Percentiles rank a stretch among this genome's conserved stretches.
Conservation (phyloP, 2,113 vertebrate genomes). For the Athene noctua region DNA sequence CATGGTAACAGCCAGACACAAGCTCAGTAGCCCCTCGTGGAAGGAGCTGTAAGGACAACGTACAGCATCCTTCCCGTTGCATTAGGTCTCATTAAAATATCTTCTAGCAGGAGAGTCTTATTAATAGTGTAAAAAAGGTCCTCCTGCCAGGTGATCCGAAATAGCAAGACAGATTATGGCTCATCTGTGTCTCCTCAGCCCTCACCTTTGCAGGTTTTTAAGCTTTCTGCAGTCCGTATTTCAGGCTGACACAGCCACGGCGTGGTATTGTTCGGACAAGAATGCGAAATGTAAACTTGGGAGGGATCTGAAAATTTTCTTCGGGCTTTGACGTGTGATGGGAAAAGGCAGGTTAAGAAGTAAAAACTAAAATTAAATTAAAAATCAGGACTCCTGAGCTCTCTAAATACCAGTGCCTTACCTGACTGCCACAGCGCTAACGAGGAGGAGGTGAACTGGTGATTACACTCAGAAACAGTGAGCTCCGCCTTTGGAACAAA, state of each 20-base stretch:
- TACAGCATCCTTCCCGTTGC: background rate
- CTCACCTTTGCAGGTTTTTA: accelerated
- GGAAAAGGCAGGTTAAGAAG: background rate
- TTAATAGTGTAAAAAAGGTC: background rate
- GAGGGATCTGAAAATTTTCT: background rate
- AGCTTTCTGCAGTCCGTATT: background rate
- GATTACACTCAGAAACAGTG: background rate
- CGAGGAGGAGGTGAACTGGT: background rate
- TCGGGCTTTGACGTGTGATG: background rate
- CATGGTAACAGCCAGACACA: background rate
- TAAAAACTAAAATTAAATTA: background rate
- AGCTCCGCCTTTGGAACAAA: background rate
- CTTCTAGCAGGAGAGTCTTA: background rate
- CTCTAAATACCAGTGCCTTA: background rate
- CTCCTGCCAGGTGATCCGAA: background rate
- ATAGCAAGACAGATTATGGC: background rate
- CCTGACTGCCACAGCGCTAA: background rate
- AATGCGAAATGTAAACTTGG: background rate
- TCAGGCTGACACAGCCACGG: background rate
- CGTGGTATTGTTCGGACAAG: background rate
- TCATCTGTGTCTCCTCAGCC: background rate
- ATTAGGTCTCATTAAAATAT: no score
- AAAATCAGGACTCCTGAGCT: background rate
- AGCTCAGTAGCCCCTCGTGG: background rate
- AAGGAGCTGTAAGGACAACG: background rate